A percentile compares a stretch with the other conserved stretches of the same genome.
Conservation (phyloP, 2,797 vertebrate species). For the Tiaroga cobitis region DNA sequence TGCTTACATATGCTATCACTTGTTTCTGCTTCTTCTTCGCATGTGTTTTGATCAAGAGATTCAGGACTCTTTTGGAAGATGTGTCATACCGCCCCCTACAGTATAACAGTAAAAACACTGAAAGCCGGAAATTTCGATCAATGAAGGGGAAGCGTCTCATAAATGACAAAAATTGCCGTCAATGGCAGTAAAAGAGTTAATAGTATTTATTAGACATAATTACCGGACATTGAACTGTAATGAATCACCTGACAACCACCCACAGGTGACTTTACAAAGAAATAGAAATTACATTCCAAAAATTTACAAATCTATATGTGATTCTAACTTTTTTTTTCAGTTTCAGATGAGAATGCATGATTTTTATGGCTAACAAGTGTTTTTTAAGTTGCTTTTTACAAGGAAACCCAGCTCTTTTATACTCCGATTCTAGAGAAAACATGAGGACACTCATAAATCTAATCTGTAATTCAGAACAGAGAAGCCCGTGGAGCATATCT, state of each 20-base stretch:
- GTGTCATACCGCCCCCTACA: too few species aligned
- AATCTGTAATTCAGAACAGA: constrained; percentile 70
- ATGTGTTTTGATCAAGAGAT: too few species aligned
- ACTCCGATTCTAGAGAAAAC: constrained; percentile 34
- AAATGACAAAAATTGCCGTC: too few species aligned
- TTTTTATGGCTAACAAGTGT: background rate
- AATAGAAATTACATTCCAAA: background rate
- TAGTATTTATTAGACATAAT: background rate
- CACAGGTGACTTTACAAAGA: background rate
- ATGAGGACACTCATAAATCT: constrained; percentile 44
- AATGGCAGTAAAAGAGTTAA: too few species aligned
- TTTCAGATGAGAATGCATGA: background rate
- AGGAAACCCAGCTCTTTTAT: background rate
- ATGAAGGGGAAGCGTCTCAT: too few species aligned
- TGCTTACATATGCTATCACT: too few species aligned
- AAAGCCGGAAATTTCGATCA: too few species aligned
- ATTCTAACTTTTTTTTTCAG: too few species aligned
- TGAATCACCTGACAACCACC: background rate
- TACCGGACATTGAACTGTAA: too few species aligned
- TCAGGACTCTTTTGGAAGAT: too few species aligned
- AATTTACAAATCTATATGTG: background rate
- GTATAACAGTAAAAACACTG: too few species aligned
- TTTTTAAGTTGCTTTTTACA: background rate
- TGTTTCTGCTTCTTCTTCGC: too few species aligned
- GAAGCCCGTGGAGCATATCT: constrained; percentile 74